Conservation (phyloP, 1,140 invertebrate species). For the Drosophila orosa region DNA sequence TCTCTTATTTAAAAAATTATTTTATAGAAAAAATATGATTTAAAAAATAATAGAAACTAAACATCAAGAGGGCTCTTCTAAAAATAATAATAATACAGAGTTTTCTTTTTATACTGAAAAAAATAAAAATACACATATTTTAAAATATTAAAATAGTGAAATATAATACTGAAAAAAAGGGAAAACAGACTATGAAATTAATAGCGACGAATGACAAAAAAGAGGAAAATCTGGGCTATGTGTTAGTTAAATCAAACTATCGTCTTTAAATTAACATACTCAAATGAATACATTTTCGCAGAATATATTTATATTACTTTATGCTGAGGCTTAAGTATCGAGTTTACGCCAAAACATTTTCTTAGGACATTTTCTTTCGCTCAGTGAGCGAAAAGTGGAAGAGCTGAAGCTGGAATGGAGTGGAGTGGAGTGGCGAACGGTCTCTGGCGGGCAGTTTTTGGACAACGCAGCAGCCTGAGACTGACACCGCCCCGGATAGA, state of each 20-base stretch:
- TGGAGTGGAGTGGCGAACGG: slow-evolving; percentile 58
- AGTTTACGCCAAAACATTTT: background rate
- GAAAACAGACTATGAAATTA: too few species aligned
- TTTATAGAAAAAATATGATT: too few species aligned
- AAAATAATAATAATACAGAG: background rate
- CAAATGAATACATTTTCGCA: background rate
- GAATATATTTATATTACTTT: background rate
- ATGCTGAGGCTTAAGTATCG: background rate
- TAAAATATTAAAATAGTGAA: background rate
- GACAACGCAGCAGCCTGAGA: slow-evolving; percentile 48
- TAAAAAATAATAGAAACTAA: background rate
- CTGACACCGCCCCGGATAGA: slow-evolving; percentile 43
- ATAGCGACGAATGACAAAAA: too few species aligned
- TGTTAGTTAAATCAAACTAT: too few species aligned
- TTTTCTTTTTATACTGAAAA: background rate
- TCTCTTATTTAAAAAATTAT: too few species aligned
- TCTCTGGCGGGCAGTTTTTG: slow-evolving; percentile 75
- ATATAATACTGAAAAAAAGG: background rate
- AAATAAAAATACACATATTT: background rate
- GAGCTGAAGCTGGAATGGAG: slow-evolving; percentile 26
- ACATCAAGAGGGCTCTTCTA: background rate
- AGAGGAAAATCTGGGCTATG: too few species aligned
- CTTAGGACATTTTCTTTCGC: background rate
- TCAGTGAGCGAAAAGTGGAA: slow-evolving; percentile 6
- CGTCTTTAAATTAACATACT: background rate